Evolutionary conservation across 2,797 vertebrate genomes (phyloP).

Genomic region (Pelochelys cantorii): DNA sequence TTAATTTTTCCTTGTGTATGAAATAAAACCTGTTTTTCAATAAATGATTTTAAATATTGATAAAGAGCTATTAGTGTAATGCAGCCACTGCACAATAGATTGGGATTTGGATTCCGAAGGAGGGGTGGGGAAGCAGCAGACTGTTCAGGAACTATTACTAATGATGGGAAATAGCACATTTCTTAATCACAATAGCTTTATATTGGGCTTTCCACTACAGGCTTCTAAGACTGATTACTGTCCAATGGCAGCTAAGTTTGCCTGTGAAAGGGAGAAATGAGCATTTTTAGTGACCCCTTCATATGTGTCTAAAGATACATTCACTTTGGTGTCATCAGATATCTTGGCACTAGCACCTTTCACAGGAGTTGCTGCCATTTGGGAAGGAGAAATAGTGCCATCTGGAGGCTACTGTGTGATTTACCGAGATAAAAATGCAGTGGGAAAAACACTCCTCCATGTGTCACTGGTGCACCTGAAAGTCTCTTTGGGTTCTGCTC

Average conservation of each 20-base stretch:
- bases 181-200: not conserved
- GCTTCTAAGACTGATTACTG: not conserved
- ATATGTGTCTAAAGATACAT: not conserved
- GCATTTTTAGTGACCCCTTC: not conserved
- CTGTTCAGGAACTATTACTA: not conserved
- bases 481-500: not conserved
- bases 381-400: conserved; percentile 53
- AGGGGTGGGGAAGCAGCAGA: not conserved
- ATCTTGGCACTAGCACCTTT: accelerated
- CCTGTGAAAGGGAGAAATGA: not conserved
- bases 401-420: not conserved
- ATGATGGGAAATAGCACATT: not conserved
- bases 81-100: not conserved
- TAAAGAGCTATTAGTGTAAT: not conserved
- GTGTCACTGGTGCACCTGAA: not conserved
- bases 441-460: accelerated
- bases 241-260: not conserved
- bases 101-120: not conserved
- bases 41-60: not conserved
- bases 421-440: not conserved
- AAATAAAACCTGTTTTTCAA: not conserved
- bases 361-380: not conserved
- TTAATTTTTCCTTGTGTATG: not conserved
- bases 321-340: not conserved
- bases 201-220: not conserved